These are phyloP conservation scores for Cerceris ruficornis DNA, from an alignment of 2,888 invertebrate species.

Conservation along the genomic window DNA sequence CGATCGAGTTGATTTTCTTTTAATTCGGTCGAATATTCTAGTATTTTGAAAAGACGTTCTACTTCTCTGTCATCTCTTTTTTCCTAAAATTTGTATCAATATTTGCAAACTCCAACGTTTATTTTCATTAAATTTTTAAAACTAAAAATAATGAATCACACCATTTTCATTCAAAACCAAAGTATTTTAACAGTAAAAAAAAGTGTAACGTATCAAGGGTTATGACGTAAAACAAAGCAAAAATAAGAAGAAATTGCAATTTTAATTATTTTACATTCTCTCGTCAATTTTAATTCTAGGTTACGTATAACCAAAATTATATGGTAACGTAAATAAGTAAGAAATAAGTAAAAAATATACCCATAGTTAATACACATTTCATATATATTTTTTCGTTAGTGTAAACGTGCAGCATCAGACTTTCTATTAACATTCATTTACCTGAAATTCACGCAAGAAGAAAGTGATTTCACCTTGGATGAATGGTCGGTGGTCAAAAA, in stretches of 20 bases:
- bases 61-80: conserved; percentile 91
- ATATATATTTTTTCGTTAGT: neutral
- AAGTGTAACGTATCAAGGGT: too few species aligned
- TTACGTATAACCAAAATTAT: too few species aligned
- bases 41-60: conserved; percentile 88
- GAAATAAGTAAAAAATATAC: too few species aligned
- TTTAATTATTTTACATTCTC: too few species aligned
- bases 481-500: conserved; percentile 94
- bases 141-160: neutral
- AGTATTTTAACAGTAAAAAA: too few species aligned
- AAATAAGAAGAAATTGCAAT: too few species aligned
- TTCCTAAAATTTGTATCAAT: conserved; percentile 83
- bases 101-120: neutral
- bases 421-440: conserved; percentile 79
- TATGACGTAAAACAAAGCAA: too few species aligned
- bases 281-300: too few species aligned
- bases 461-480: conserved; percentile 93
- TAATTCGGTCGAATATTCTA: conserved; percentile 90
- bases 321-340: too few species aligned
- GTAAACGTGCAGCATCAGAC: neutral
- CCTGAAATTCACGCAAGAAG: conserved; percentile 93
- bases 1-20: conserved; percentile 89
- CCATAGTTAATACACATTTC: too few species aligned
- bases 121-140: neutral
- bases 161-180: neutral